A percentile compares a stretch with the other conserved stretches of the same genome.
Evolutionary conservation across 2,888 invertebrate genomes (phyloP).

Genomic region (Nomada flava): DNA sequence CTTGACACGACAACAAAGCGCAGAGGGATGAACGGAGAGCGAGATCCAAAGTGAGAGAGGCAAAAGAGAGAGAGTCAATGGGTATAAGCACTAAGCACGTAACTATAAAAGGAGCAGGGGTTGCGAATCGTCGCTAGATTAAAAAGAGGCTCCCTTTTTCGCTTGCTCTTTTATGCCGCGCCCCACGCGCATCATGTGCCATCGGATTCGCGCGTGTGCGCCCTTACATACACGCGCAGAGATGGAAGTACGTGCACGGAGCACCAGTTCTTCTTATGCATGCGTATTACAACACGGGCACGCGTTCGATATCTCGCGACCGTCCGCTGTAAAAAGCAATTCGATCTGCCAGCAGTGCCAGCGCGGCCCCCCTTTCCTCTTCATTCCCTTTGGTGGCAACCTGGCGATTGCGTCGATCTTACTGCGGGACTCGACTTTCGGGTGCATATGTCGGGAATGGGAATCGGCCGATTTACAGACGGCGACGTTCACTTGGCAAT

Average conservation of each 20-base stretch:
- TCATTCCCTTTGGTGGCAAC: slow-evolving; percentile 18
- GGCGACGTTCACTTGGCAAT: background rate
- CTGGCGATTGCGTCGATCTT: slow-evolving; percentile 45
- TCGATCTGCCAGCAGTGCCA: slow-evolving; percentile 75
- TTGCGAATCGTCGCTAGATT: slow-evolving; percentile 84
- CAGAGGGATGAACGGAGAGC: slow-evolving; percentile 19
- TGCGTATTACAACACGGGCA: slow-evolving; percentile 46
- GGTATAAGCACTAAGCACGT: slow-evolving; percentile 81
- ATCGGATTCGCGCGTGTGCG: slow-evolving; percentile 50
- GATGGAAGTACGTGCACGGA: too few species aligned
- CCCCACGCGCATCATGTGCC: slow-evolving; percentile 74
- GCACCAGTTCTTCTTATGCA: slow-evolving; percentile 27
- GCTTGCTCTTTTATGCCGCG: slow-evolving; percentile 82
- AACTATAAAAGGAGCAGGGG: slow-evolving; percentile 82
- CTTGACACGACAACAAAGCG: slow-evolving; percentile 65
- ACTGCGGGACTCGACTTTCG: slow-evolving; percentile 29
- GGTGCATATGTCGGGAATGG: background rate
- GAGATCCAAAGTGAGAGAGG: slow-evolving; percentile 33
- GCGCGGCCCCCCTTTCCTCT: slow-evolving; percentile 37
- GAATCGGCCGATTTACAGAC: slow-evolving; percentile 19
- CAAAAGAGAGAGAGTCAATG: slow-evolving; percentile 73
- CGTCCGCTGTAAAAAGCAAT: slow-evolving; percentile 78
- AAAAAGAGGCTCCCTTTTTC: slow-evolving; percentile 83
- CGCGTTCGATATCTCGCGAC: slow-evolving; percentile 78
- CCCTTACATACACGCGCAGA: slow-evolving; percentile 25